phyloP scores from a whole-genome alignment of 2,797 vertebrate genomes.

The Lepidocolaptes lacrymiger region DNA sequence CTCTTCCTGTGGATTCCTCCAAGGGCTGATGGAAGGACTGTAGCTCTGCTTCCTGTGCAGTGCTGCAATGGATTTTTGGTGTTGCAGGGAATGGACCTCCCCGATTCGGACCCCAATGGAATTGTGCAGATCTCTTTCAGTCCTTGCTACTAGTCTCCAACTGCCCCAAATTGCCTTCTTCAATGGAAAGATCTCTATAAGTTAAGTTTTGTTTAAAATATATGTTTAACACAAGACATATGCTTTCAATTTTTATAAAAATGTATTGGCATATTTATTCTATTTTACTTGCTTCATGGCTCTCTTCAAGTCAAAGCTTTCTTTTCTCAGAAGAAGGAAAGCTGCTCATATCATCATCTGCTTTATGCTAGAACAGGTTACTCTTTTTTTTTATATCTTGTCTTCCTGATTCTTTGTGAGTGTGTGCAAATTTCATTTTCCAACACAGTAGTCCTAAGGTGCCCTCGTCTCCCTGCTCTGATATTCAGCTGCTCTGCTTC shows the following conservation, averaged over 20 bases:
- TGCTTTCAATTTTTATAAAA: constrained; percentile 67
- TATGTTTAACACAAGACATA: constrained; percentile 20
- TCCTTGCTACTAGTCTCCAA: neutral
- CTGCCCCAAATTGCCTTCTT: neutral
- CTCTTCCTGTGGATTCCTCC: neutral
- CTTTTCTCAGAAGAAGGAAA: constrained; percentile 47
- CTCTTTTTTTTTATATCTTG: constrained; percentile 15
- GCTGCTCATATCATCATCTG: constrained; percentile 61
- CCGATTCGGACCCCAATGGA: fast-evolving
- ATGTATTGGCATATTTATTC: constrained; percentile 42
- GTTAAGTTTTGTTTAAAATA: constrained; percentile 7
- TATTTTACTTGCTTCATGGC: constrained; percentile 27
- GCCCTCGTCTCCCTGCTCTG: neutral
- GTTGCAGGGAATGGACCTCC: neutral
- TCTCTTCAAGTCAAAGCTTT: constrained; percentile 34
- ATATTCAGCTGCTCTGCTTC: neutral
- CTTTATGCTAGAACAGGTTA: neutral
- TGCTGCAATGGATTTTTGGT: neutral
- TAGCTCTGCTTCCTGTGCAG: neutral
- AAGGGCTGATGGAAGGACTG: neutral
- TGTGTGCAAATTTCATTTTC: constrained; percentile 38
- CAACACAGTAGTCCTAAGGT: neutral
- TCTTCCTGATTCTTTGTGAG: neutral
- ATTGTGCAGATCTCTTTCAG: neutral
- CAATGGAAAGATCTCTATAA: neutral